phyloP scores from a whole-genome alignment of 1,140 invertebrate species.

The Drosophila auraria region DNA sequence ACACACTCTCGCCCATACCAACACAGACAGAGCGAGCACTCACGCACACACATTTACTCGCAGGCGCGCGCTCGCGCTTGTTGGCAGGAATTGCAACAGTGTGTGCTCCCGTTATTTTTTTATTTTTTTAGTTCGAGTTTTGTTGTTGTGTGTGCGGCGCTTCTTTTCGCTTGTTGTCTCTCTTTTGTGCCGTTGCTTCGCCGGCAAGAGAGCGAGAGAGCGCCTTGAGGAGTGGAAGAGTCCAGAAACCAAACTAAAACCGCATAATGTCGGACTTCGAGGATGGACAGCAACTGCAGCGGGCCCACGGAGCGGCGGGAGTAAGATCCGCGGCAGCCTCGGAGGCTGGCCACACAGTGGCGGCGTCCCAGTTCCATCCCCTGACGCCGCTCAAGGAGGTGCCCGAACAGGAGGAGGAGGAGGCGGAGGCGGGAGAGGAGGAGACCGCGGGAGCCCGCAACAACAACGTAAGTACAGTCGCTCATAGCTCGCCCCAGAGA shows the following conservation, averaged over 20 bases:
- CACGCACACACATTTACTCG: slow-evolving; percentile 13
- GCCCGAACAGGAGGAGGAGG: slow-evolving; percentile 20
- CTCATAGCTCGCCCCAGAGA: background rate
- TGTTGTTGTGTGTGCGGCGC: slow-evolving; percentile 41
- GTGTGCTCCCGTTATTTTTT: slow-evolving; percentile 46
- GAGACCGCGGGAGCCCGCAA: slow-evolving; percentile 36
- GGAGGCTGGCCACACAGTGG: background rate
- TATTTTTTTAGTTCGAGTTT: slow-evolving; percentile 42
- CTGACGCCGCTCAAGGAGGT: slow-evolving; percentile 35
- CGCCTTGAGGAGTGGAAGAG: background rate
- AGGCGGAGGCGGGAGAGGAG: slow-evolving; percentile 21
- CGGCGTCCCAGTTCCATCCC: slow-evolving; percentile 18
- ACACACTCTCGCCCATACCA: background rate
- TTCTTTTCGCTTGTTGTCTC: slow-evolving; percentile 46
- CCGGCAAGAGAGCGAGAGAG: slow-evolving; percentile 43
- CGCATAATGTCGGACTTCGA: slow-evolving; percentile 66
- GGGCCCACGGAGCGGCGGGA: slow-evolving; percentile 1
- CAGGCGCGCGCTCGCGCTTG: slow-evolving; percentile 18
- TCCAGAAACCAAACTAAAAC: slow-evolving; percentile 36
- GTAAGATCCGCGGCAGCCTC: slow-evolving; percentile 5
- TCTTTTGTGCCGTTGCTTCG: slow-evolving; percentile 37
- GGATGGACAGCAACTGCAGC: slow-evolving; percentile 48
- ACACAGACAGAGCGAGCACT: slow-evolving; percentile 24
- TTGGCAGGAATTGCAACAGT: slow-evolving; percentile 63
- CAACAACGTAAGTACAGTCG: slow-evolving; percentile 60